A percentile compares a stretch with the other conserved stretches of the same genome.
Evolutionary conservation across 1,140 invertebrate genomes (phyloP).

Genomic region (Zaprionus camerounensis): DNA sequence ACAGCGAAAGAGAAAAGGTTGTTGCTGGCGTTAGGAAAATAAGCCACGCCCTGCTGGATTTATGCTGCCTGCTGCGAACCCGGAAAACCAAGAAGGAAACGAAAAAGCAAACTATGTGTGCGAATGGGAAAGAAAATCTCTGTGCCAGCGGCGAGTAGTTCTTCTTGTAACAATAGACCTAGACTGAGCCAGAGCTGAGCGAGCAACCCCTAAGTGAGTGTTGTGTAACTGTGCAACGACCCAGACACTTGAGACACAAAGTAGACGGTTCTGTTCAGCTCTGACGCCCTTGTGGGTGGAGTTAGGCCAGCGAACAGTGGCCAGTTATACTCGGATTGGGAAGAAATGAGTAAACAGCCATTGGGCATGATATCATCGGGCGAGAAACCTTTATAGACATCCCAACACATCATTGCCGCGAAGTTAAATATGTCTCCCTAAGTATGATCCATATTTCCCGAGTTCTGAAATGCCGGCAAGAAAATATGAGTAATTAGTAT

Average conservation of each 20-base stretch:
- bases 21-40: conserved; percentile 57
- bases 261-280: conserved; percentile 20
- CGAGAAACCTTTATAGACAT: background rate
- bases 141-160: conserved; percentile 55
- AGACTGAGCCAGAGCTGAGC: conserved; percentile 14
- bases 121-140: conserved; percentile 46
- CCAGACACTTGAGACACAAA: conserved; percentile 64
- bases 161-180: conserved; percentile 71
- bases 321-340: background rate
- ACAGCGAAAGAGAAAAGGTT: conserved; percentile 60
- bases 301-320: conserved; percentile 9
- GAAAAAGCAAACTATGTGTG: conserved; percentile 59
- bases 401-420: background rate
- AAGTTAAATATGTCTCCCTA: too few relatives aligned
- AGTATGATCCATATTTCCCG: background rate
- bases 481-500: background rate
- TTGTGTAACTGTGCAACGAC: conserved; percentile 46
- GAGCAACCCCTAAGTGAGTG: conserved; percentile 65
- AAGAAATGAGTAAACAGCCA: background rate
- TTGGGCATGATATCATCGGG: conserved; percentile 34
- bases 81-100: conserved; percentile 64
- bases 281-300: conserved; percentile 61
- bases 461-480: background rate
- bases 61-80: conserved; percentile 65
- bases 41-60: conserved; percentile 73